A percentile compares a stretch with the other conserved stretches of the same genome.
These are phyloP conservation scores for Pelecanoides urinatrix DNA, from an alignment of 2,113 vertebrate species.

Conservation along the genomic window DNA sequence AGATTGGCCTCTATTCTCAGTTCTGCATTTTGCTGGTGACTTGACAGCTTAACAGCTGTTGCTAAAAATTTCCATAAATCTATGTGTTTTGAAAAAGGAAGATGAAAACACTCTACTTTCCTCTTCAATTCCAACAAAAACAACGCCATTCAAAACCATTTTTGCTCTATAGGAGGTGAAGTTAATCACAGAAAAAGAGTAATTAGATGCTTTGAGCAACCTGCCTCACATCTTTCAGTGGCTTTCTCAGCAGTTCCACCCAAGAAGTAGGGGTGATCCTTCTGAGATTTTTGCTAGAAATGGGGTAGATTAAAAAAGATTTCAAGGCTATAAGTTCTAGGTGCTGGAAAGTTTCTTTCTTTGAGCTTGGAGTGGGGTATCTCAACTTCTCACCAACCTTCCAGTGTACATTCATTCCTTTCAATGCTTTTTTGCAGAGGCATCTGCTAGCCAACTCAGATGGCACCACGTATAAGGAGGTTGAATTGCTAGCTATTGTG, in stretches of 20 bases:
- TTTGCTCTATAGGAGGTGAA: not conserved
- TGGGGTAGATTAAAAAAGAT: not conserved
- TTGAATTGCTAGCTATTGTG: not conserved
- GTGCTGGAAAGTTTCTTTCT: not conserved
- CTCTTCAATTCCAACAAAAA: slow-evolving; percentile 49
- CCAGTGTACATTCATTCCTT: rapidly evolving
- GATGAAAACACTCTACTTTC: slow-evolving; percentile 31
- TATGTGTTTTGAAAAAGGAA: slow-evolving; percentile 52
- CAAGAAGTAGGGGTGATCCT: not conserved
- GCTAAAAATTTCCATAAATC: slow-evolving; percentile 40
- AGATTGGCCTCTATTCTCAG: slow-evolving; percentile 12
- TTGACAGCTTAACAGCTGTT: slow-evolving; percentile 55
- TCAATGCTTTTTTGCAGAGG: not conserved
- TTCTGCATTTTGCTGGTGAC: slow-evolving; percentile 26
- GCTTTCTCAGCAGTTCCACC: not conserved
- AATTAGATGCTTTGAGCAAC: not conserved
- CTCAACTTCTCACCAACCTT: not conserved
- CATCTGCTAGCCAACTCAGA: not conserved
- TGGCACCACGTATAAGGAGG: not conserved
- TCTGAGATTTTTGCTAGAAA: not conserved
- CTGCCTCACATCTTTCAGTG: not conserved
- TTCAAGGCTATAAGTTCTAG: not conserved
- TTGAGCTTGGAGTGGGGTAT: not conserved
- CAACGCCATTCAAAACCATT: not conserved
- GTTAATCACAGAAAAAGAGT: not conserved